Evolutionary conservation across 2,888 invertebrate genomes (phyloP), one percentile per base, ranked within the genome.

Genomic region (Dasypolia templi): DNA sequence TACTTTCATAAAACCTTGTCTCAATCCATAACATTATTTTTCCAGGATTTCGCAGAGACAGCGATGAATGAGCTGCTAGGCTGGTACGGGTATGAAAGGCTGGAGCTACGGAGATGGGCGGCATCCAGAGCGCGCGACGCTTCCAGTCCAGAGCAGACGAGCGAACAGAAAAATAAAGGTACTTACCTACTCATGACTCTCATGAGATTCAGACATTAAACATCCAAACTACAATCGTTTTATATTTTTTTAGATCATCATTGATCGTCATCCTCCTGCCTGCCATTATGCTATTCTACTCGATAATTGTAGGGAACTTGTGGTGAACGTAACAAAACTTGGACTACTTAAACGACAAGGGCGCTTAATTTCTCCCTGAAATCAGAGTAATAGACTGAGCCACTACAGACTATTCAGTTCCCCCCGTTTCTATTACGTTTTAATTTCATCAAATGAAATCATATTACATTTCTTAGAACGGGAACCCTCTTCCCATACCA

Each of bases 11-110:
- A 29, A 77, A 39, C 29, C 39, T 17, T 7, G 14, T 58, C 75
- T 77, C 35, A 77, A 46, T 35, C 7, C 0, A 46, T 1, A 6
- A 22, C 9, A 32, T 65, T 74, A 14, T 56, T 2, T 39, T 96
- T 96, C 6, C 96, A 99, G 99, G 98, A 98, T 93, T 99, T 98
- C 94, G 99, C 99, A 9, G 98, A 98, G 93, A 98, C 98, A 65
- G 98, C 99, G 1, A 99, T 99, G 98, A 99, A 98, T 91, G 99
- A 99, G 93, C 96, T 99, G 78, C 96, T 99, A 39, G 98, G 99
- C 59, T 98, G 98, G 98, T 99, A 99, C 94, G 99, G 99, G 3
- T 99, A 99, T 92, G 98, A 98, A 93, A 96, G 97, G 49, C 93
- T 97, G 68, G 97, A 97, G 89, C 96, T 97, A 14, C 94, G 97